Conservation (phyloP, 1,140 invertebrate species). For the Eueides isabella region DNA sequence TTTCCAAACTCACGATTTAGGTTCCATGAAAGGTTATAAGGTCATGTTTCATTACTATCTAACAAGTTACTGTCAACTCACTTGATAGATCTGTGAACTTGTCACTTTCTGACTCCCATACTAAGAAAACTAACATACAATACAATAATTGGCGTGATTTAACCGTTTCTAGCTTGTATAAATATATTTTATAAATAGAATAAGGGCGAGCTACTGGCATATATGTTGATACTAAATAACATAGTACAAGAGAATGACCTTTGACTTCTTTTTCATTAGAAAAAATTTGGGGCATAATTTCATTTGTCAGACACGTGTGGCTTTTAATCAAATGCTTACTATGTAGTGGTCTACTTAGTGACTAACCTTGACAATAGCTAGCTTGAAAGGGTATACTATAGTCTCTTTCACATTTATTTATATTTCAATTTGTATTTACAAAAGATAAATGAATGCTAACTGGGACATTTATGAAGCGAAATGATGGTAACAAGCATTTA, state of each 20-base stretch:
- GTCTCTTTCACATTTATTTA: not conserved
- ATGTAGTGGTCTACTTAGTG: not conserved
- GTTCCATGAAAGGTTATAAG: not conserved
- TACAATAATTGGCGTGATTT: too few species aligned
- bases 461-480: not conserved
- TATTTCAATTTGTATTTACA: not conserved
- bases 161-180: too few species aligned
- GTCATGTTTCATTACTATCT: not conserved
- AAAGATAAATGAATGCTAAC: not conserved
- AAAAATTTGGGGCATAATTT: not conserved
- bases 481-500: not conserved
- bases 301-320: constrained; percentile 8
- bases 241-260: not conserved
- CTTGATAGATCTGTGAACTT: not conserved
- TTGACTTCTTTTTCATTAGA: not conserved
- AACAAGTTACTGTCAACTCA: constrained; percentile 2
- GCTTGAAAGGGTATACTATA: not conserved
- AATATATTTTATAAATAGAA: too few species aligned
- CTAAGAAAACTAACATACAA: not conserved
- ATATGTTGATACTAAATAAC: not conserved
- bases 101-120: not conserved
- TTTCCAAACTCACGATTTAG: not conserved
- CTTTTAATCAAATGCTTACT: constrained; percentile 13
- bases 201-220: not conserved
- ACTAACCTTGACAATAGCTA: not conserved